A percentile compares a stretch with the other conserved stretches of the same genome.
Evolutionary conservation across 2,113 vertebrate species (phyloP).

Genomic region (Hippocampus guttulatus): DNA sequence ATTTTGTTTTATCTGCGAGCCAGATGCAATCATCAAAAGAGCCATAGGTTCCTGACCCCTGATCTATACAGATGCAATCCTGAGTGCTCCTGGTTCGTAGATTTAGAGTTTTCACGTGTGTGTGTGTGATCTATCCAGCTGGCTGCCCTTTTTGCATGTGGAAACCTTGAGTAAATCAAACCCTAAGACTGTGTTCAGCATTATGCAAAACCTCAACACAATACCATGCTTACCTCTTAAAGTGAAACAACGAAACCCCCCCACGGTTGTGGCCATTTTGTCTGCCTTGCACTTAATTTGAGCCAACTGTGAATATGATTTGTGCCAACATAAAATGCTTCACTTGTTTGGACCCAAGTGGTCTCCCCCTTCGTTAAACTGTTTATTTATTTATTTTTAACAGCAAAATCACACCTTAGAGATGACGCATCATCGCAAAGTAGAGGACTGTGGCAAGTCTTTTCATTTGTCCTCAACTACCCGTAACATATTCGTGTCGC

Average conservation of each 20-base stretch:
- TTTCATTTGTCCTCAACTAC: slow-evolving; percentile 3
- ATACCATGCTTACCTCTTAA: not conserved
- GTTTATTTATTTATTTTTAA: too few species aligned
- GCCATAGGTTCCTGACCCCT: too few species aligned
- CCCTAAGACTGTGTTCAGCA: not conserved
- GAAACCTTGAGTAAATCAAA: too few species aligned
- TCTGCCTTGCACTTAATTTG: not conserved
- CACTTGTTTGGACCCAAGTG: not conserved
- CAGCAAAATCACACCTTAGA: not conserved
- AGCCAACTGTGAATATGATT: not conserved
- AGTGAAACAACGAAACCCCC: not conserved
- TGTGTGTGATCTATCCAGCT: too few species aligned
- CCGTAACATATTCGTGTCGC: slow-evolving; percentile 19
- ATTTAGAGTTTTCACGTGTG: too few species aligned
- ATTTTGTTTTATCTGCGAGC: too few species aligned
- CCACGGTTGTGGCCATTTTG: not conserved
- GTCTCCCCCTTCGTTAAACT: not conserved
- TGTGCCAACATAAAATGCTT: not conserved
- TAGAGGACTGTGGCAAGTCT: not conserved
- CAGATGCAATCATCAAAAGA: too few species aligned
- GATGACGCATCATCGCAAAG: not conserved
- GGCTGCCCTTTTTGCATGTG: too few species aligned
- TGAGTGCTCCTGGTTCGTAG: too few species aligned
- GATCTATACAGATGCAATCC: too few species aligned
- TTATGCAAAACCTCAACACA: not conserved